A percentile compares a stretch with the other conserved stretches of the same genome.
Evolutionary conservation across 2,888 invertebrate genomes (phyloP).

Genomic region (Euplagia quadripunctaria): DNA sequence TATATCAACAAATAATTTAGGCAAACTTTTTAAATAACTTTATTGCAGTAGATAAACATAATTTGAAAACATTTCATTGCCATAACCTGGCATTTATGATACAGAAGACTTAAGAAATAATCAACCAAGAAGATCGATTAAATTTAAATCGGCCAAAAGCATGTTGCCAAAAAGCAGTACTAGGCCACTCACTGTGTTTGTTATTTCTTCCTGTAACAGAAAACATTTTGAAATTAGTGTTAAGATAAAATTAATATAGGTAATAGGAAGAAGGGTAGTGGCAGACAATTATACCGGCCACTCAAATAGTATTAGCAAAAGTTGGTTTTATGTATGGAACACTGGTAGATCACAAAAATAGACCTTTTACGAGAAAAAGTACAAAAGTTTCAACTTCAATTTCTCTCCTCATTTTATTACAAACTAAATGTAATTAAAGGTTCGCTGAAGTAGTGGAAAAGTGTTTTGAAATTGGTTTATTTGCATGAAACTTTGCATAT

Average conservation of each 20-base stretch:
- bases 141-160: constrained; percentile 60
- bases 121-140: constrained; percentile 52
- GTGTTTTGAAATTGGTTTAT: no score
- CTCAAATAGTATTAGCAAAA: no score
- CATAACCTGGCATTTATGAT: not conserved
- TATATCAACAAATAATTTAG: not conserved
- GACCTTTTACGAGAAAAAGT: no score
- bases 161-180: constrained; percentile 62
- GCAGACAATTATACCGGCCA: no score
- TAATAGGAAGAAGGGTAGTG: no score
- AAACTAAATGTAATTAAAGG: no score
- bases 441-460: no score
- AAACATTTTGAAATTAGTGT: not conserved
- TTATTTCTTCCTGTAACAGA: constrained; percentile 65
- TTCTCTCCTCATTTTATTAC: no score
- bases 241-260: not conserved
- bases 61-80: not conserved
- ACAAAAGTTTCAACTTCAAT: no score
- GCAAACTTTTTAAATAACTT: not conserved
- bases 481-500: no score
- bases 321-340: no score
- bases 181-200: constrained; percentile 55
- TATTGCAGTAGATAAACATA: not conserved
- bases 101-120: not conserved
- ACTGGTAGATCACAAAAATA: no score